A percentile compares a stretch with the other conserved stretches of the same genome.
These are phyloP conservation scores for Caenorhabditis sinica DNA, from an alignment of 2,888 invertebrate genomes.

Conservation along the genomic window DNA sequence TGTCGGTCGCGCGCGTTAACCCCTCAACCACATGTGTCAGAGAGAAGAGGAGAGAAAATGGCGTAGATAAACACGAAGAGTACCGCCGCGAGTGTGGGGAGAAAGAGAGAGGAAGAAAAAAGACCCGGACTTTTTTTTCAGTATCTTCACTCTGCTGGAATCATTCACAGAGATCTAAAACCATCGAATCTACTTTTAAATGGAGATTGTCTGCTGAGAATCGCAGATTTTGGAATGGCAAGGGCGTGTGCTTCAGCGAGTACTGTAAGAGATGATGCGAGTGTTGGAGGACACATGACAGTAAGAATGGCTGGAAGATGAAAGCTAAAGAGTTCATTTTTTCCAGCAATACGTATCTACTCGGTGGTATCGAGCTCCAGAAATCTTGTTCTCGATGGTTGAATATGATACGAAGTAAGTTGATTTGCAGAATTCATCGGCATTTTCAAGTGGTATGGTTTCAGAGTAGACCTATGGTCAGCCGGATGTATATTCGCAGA, in stretches of 20 bases:
- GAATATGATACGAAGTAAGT: slow-evolving; percentile 84
- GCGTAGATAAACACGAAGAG: not conserved
- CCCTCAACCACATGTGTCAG: slow-evolving; percentile 59
- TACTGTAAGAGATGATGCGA: slow-evolving; percentile 71
- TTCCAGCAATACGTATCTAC: slow-evolving; percentile 85
- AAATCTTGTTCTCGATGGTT: slow-evolving; percentile 85
- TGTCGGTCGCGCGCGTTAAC: slow-evolving; percentile 43
- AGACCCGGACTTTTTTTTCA: slow-evolving; percentile 52
- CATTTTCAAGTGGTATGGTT: slow-evolving; percentile 4
- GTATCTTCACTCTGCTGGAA: slow-evolving; percentile 86
- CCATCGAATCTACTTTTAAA: slow-evolving; percentile 86
- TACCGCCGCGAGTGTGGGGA: not conserved
- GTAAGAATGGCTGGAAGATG: slow-evolving; percentile 44
- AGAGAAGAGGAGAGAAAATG: not conserved
- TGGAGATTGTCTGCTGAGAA: slow-evolving; percentile 85
- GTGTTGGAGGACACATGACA: slow-evolving; percentile 73
- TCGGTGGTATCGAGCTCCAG: slow-evolving; percentile 84
- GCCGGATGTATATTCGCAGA: slow-evolving; percentile 86
- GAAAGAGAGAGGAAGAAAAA: not conserved
- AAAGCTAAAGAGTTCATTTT: not conserved
- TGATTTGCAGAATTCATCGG: no score
- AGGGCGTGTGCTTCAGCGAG: slow-evolving; percentile 67
- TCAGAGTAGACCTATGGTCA: slow-evolving; percentile 85
- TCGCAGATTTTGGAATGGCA: slow-evolving; percentile 86
- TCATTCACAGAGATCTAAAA: slow-evolving; percentile 86